Evolutionary conservation across 2,888 invertebrate genomes (phyloP), one percentile per base, ranked within the genome.

Genomic region (Mayetiola destructor): DNA sequence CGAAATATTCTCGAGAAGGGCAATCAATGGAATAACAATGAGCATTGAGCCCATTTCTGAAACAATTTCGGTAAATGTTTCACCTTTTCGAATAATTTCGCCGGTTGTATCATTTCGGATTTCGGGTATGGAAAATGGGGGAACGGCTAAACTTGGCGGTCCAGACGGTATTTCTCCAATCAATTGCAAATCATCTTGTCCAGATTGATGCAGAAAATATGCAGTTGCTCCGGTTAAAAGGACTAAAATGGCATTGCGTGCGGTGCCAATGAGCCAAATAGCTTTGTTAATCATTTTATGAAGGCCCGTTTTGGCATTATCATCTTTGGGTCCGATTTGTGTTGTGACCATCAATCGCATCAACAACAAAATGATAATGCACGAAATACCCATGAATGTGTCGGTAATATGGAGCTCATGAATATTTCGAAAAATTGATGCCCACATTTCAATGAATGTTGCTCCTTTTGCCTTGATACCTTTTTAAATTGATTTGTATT

Each of bases 1-100:
- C 23, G 94, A 88, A 66, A 94, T 88, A 64, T 90, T 87, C 69
- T 94, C 94, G 66, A 95, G 78, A 57, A 95, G 74, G 16, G 88
- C 85, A 64, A 94, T 83, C 39, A 95, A 73, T 2, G 94, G 92
- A 59, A 94, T 80, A 32, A 95, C 90, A 59, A 88, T 75, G 57
- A 94, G 75, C 12, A 91, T 91, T 18, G 88, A 84, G 42, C 91
- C 89, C 66, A 94, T 76, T 68, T 84, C 81, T 61, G 84, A 77
- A 57, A 84, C 76, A 84, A 90, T 88, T 55, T 86, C 82, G 52
- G 79, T 66, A 67, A 88, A 85, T 39, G 63, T 65, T 58, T 69
- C 66, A 1, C 35, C 59, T 10, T 54, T 20, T 42, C 37, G 27
- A 16, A 59, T 27, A 23, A 59, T 48, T 40, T 52, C 55, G 62